Base-by-base conservation (phyloP, 2,797 vertebrate species). In the Liparis tanakae region DNA sequence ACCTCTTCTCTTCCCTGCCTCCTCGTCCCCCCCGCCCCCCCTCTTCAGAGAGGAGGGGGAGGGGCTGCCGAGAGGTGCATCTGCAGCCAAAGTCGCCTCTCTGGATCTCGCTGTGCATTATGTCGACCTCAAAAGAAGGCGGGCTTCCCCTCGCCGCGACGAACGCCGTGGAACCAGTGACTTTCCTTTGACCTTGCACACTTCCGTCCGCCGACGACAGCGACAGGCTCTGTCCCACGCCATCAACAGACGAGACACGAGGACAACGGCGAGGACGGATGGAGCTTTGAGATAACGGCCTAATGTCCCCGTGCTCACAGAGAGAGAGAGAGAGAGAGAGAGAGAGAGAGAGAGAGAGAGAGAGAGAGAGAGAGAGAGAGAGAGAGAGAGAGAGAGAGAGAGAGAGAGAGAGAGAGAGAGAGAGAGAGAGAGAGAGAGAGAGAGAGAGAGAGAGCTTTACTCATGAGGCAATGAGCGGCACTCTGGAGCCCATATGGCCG, bases 51-150 rank as follows among this genome's bases (percentile, higher is more conserved):
- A 70, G 68, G 61, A 72, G 53, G 50, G 58, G 57, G 34, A 74
- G 43, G 57, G 59, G 74, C 72, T 81, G 80, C 74, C 65, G 68
- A 86, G 80, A 83, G 85, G 74, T 80, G 82, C 81, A 86, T 84
- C 78, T 80, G 67, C 76, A 85, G 83, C 67, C 74, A 80, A 70
- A 85, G 61, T 79, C 41, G 59, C 74, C 78, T 81, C 78, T 85
- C 70, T 15, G 50, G 46, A 86, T 67, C 71, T 73, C 1, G 37
- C 79, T 76, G 78, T 79, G 66, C 57, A 48, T 70, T 50, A 78
- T 54, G 76, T 79, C 55, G n/a, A 73, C 79, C 77, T 84, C 69
- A 53, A 72, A 77, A 74, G 72, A 69, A 20, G 69, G 53, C 37
- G 18, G 10, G 63, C 37, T 30, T 51, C 46, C 18, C 18, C 37